Percentiles rank a stretch among this genome's conserved stretches.
Evolutionary conservation across 1,140 invertebrate genomes (phyloP).

Genomic region (Eurytemora carolleeae): DNA sequence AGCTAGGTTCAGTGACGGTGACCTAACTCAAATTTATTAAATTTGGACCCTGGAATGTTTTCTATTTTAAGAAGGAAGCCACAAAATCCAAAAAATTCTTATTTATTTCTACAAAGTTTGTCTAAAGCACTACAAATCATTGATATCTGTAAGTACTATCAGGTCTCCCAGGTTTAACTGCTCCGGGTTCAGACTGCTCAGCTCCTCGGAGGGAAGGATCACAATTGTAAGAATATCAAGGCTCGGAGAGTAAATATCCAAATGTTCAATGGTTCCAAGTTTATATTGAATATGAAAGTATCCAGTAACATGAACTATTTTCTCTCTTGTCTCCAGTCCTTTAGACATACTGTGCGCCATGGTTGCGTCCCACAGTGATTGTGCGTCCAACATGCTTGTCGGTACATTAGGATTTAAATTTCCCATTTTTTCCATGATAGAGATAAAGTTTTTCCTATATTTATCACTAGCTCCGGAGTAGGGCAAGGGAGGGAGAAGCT

Average conservation of each 20-base stretch:
- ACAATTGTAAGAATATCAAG: background rate
- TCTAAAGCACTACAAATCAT: no score
- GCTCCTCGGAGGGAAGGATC: slow-evolving; percentile 2
- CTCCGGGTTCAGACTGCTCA: background rate
- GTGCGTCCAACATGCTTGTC: slow-evolving; percentile 3
- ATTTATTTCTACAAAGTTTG: no score
- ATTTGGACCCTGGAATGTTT: no score
- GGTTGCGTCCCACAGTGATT: slow-evolving; percentile 11
- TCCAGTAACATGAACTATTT: background rate
- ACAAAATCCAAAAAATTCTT: no score
- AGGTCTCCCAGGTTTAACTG: background rate
- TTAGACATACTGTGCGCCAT: slow-evolving; percentile 8
- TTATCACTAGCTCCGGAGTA: background rate
- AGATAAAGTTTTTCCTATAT: slow-evolving; percentile 4
- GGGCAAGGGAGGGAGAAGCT: slow-evolving; percentile 4
- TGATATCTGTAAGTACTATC: slow-evolving; percentile 4
- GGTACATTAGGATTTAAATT: background rate
- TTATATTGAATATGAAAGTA: slow-evolving; percentile 7
- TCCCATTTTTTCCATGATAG: slow-evolving; percentile 3
- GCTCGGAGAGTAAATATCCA: background rate
- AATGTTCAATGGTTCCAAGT: slow-evolving; percentile 4
- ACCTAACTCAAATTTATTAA: no score
- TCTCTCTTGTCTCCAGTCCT: background rate
- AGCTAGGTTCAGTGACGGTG: no score
- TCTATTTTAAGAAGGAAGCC: no score